Evolutionary conservation across 2,797 vertebrate species (phyloP).

Genomic region (Nannoperca australis): DNA sequence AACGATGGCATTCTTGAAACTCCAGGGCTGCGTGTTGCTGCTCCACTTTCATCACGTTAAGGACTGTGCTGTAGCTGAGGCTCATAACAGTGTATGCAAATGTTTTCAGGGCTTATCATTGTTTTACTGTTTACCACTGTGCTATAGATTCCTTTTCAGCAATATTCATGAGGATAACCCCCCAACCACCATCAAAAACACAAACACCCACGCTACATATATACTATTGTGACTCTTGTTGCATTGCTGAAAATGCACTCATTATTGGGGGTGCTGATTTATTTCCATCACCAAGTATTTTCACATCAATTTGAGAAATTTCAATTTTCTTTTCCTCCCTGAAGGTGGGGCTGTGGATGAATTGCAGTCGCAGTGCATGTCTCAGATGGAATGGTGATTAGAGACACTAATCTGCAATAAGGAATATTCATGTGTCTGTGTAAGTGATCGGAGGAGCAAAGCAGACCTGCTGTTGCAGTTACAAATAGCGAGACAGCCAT

Average conservation of each 20-base stretch:
- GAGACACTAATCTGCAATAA: constrained; percentile 63
- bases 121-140: constrained; percentile 38
- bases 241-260: constrained; percentile 3
- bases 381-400: constrained; percentile 65
- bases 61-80: not conserved
- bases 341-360: constrained; percentile 49
- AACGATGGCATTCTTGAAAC: not conserved
- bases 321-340: constrained; percentile 28
- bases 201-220: constrained; percentile 29
- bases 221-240: constrained; percentile 11
- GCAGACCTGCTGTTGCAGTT: constrained; percentile 59
- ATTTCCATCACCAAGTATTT: constrained; percentile 31
- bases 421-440: constrained; percentile 67
- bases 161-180: constrained; percentile 34
- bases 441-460: constrained; percentile 57
- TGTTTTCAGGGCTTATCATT: constrained; percentile 36
- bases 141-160: constrained; percentile 30
- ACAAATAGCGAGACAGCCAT: constrained; percentile 53
- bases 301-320: constrained; percentile 28
- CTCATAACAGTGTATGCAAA: constrained; percentile 18
- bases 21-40: not conserved
- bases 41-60: constrained; percentile 31
- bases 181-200: not conserved
- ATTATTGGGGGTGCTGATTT: constrained; percentile 19
- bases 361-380: constrained; percentile 32